Evolutionary conservation across 2,888 invertebrate genomes (phyloP), one percentile per base, ranked within the genome.

Genomic region (Lissocephala sabroskyi): DNA sequence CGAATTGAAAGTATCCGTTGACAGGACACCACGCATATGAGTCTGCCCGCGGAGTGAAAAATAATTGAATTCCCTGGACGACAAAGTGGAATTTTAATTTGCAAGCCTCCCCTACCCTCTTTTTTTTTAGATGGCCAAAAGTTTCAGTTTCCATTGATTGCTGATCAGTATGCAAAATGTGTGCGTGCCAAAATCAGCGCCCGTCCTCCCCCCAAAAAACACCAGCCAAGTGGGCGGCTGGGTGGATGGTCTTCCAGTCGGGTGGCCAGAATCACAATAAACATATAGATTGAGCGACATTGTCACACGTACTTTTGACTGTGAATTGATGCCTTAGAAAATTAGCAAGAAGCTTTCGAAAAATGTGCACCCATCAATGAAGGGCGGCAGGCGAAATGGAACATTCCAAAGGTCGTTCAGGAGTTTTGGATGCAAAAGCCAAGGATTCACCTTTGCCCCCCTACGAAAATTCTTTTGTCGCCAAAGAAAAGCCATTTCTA

Each of bases 1-100:
- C n/a, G n/a, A n/a, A n/a, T n/a, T n/a, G n/a, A n/a, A n/a, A n/a
- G n/a, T n/a, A n/a, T n/a, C n/a, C n/a, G n/a, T n/a, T n/a, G n/a
- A n/a, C n/a, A n/a, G n/a, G n/a, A n/a, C n/a, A n/a, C 39, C 44
- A 45, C 36, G 28, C 39, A 39, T 35, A 16, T 5, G 35, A 14
- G 11, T 3, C 1, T 13, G 32, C n/a, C 16, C 36, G 6, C 1
- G 36, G 16, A 47, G 44, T 41, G 51, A 65, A 59, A 70, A 71
- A 68, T 79, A 79, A 79, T 79, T 80, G 80, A 80, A 79, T 80
- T 79, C 76, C 73, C 73, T 56, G 65, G 78, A 75, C 65, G 80
- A 67, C 79, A 80, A 79, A 80, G 62, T 63, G 79, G 80, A 79
- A 79, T 80, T 79, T 79, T 80, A 79, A 79, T 80, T 79, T 75